These are phyloP conservation scores for Melanocharis versteri DNA, from an alignment of 2,113 vertebrate genomes.

Conservation along the genomic window DNA sequence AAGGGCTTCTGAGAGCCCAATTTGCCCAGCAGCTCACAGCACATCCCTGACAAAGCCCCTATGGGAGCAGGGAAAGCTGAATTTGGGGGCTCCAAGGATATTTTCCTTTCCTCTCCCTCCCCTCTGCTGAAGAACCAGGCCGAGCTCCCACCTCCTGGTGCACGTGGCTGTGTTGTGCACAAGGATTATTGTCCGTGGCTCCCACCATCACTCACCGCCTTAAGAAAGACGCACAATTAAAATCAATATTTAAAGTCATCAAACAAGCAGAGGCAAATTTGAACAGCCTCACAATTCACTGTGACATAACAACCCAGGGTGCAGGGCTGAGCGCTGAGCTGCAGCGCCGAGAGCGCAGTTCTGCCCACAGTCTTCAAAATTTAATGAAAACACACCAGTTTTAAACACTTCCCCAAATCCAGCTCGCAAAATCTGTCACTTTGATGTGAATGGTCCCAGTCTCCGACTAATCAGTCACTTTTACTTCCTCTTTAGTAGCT, in stretches of 20 bases:
- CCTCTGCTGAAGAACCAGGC: neutral
- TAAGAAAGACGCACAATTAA: neutral
- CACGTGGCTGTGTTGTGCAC: neutral
- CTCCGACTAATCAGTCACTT: constrained; percentile 58
- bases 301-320: neutral
- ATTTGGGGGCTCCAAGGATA: neutral
- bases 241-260: constrained; percentile 32
- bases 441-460: constrained; percentile 40
- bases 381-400: constrained; percentile 39
- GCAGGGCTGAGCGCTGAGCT: neutral
- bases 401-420: constrained; percentile 43
- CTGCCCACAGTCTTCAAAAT: constrained; percentile 34
- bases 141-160: fast-evolving
- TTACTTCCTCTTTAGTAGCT: constrained; percentile 48
- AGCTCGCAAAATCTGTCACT: constrained; percentile 49
- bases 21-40: neutral
- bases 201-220: neutral
- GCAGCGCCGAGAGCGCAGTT: neutral
- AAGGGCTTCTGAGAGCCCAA: neutral
- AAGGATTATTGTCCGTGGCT: neutral
- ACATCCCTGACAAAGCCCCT: neutral
- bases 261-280: constrained; percentile 1
- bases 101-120: neutral
- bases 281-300: constrained; percentile 23
- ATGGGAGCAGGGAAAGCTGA: neutral